Evolutionary conservation across 64 coral and sea anemone genomes (phyloP), one percentile per base, ranked within the genome.

Genomic region (Montipora sp.): DNA sequence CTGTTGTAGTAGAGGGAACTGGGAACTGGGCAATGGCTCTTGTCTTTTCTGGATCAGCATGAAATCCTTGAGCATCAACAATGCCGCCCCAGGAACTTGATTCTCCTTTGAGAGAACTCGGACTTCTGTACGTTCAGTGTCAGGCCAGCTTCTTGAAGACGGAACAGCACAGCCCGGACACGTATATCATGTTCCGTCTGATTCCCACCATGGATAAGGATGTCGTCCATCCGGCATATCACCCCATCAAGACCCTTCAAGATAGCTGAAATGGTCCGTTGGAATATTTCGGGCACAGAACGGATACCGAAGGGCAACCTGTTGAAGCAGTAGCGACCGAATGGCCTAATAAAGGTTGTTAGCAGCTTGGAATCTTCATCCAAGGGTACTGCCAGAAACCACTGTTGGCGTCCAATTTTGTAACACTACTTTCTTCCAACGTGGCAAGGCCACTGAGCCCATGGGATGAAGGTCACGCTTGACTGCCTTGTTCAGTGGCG

Each of bases 291-390:
- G 5, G 87, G 73, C 8, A 51, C 75, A 11, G 73, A 89, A 58
- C 87, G 77, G 5, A 89, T 89, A 2, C 75, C 49, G 58, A 89
- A 89, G 2, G 19, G 87, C 3, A 89, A 49, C 6, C 87, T 11
- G 50, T 79, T 89, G 51, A 89, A 89, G 18, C 73, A 89, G 45
- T 44, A 89, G 7, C 87, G 73, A 19, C 87, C 87, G 47, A 89
- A 90, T 90, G 23, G 89, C 27, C 9, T 36, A 0, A 36, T 36
- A 36, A 36, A 36, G 1, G 36, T 36, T 36, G 36, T 36, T 36
- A 36, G 36, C 36, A 36, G 36, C 36, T 36, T 36, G 36, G 36
- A 36, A 36, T 36, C 36, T 36, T 36, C 36, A 36, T 36, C 36
- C 36, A 36, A 36, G 36, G 36, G 36, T 36, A 36, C 2, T 36